These are phyloP conservation scores for Argyresthia goedartella DNA, from an alignment of 2,888 invertebrate genomes.

Conservation along the genomic window DNA sequence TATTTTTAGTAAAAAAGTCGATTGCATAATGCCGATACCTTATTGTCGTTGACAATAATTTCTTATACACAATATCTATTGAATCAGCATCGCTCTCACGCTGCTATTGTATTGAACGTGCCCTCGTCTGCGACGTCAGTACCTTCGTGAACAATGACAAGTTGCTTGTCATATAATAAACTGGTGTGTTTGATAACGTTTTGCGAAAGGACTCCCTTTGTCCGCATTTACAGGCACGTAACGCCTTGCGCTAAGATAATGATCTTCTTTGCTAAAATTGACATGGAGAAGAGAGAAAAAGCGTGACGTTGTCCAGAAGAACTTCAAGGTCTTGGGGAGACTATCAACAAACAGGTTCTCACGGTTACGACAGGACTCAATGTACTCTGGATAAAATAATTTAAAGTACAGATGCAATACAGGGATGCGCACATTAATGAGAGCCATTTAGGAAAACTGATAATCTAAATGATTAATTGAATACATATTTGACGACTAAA, in stretches of 20 bases:
- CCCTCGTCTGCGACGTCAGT: not conserved
- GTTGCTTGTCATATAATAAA: conserved; percentile 21
- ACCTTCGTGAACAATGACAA: conserved; percentile 24
- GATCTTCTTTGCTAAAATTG: not conserved
- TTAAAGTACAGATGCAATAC: no score
- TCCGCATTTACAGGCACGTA: conserved; percentile 4
- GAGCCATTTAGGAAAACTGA: not conserved
- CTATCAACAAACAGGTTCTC: no score
- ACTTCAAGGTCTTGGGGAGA: not conserved
- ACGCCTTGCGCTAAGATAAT: not conserved
- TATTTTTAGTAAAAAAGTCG: no score
- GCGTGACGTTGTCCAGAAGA: not conserved
- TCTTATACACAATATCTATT: not conserved
- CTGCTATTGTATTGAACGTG: conserved; percentile 2
- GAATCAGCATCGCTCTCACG: not conserved
- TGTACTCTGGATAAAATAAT: no score
- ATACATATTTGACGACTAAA: no score
- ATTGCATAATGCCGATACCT: not conserved
- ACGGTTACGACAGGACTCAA: no score
- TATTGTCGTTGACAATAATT: not conserved
- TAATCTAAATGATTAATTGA: not conserved
- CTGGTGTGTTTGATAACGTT: conserved; percentile 11
- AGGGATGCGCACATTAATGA: no score
- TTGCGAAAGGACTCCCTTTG: conserved; percentile 24
- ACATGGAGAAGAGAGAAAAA: not conserved